A percentile compares a stretch with the other conserved stretches of the same genome.
phyloP scores from a whole-genome alignment of 2,113 vertebrate genomes.

The Zosterops hypoxanthus region DNA sequence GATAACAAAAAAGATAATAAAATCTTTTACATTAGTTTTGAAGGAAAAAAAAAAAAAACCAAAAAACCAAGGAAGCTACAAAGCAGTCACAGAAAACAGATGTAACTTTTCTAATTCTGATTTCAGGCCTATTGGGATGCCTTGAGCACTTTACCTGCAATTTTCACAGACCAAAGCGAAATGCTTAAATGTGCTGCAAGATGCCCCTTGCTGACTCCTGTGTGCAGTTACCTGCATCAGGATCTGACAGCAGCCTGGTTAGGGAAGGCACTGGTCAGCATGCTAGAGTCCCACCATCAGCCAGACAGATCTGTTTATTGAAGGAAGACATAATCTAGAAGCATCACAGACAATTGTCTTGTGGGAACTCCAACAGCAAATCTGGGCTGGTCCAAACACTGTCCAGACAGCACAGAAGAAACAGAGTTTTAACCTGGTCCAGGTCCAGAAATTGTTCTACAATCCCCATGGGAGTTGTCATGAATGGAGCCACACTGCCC shows the following conservation, averaged over 20 bases:
- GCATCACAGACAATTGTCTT: neutral
- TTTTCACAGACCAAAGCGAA: neutral
- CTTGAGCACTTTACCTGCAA: neutral
- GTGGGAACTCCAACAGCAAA: neutral
- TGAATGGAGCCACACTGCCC: neutral
- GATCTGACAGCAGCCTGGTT: neutral
- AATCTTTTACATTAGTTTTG: neutral
- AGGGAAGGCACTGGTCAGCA: neutral
- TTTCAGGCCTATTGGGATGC: neutral
- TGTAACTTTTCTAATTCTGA: neutral
- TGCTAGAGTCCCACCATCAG: neutral
- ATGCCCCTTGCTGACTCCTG: neutral
- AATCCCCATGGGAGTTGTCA: neutral
- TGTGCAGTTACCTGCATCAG: neutral
- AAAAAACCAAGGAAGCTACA: neutral
- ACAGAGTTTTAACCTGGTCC: neutral
- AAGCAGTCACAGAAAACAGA: neutral
- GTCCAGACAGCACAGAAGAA: neutral
- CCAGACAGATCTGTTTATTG: neutral
- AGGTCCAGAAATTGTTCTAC: neutral
- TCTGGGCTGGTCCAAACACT: neutral
- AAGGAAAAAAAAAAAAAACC: no score
- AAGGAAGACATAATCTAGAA: neutral
- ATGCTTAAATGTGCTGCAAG: neutral
- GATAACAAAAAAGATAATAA: neutral